Evolutionary conservation across 2,888 invertebrate species (phyloP).

Genomic region (Yponomeuta sedellus): DNA sequence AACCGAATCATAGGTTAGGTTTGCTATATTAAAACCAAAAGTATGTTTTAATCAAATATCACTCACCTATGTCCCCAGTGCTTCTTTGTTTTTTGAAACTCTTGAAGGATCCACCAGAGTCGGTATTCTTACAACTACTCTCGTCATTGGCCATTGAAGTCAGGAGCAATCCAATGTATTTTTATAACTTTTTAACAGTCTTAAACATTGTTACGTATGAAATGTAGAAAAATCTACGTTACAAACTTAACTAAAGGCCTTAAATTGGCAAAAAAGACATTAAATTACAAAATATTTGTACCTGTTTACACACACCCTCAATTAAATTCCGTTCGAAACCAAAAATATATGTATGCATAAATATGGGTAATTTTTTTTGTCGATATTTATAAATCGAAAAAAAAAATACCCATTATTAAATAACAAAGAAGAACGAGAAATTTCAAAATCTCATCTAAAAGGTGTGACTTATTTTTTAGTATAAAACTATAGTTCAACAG

Average conservation of each 20-base stretch:
- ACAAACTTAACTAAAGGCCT: background rate
- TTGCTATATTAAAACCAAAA: background rate
- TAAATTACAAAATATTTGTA: slow-evolving; percentile 1
- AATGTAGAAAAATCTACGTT: slow-evolving; percentile 2
- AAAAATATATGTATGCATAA: too few species aligned
- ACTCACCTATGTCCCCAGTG: slow-evolving; percentile 54
- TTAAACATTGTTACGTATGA: slow-evolving; percentile 7
- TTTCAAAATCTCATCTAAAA: too few species aligned
- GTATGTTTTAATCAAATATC: background rate
- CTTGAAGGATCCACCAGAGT: slow-evolving; percentile 63
- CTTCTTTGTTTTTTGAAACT: slow-evolving; percentile 53
- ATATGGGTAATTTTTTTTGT: too few species aligned
- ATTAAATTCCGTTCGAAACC: background rate
- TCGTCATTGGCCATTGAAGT: slow-evolving; percentile 73
- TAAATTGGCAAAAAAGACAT: slow-evolving; percentile 5
- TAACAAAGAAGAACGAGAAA: too few species aligned
- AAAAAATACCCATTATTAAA: too few species aligned
- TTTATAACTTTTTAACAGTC: slow-evolving; percentile 30
- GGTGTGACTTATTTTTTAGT: too few species aligned
- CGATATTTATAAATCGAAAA: too few species aligned
- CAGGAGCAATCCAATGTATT: slow-evolving; percentile 21
- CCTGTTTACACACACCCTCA: slow-evolving; percentile 15
- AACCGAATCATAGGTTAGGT: background rate
- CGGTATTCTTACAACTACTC: slow-evolving; percentile 66
- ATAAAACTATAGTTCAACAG: too few species aligned